These are phyloP conservation scores for Neostethus bicornis DNA, from an alignment of 2,797 vertebrate genomes.

Conservation along the genomic window DNA sequence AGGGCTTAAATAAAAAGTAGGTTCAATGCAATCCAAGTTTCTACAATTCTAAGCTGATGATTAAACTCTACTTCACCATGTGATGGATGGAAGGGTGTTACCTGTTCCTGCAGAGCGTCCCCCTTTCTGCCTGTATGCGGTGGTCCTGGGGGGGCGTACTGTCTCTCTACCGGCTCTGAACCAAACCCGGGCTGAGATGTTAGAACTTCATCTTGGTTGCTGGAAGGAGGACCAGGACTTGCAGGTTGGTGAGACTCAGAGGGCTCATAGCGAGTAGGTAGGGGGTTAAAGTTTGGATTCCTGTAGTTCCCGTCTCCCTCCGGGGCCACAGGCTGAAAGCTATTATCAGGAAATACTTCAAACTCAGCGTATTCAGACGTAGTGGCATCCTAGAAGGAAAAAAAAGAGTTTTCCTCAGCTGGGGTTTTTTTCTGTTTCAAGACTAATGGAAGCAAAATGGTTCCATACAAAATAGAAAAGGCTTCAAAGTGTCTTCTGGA, in stretches of 20 bases:
- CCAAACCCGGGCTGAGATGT: slow-evolving; percentile 38
- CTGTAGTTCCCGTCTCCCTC: slow-evolving; percentile 76
- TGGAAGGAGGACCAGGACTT: slow-evolving; percentile 27
- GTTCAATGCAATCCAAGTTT: no score
- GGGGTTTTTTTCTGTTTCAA: no score
- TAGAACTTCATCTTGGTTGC: slow-evolving; percentile 31
- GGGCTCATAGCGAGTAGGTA: slow-evolving; percentile 18
- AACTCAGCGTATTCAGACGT: slow-evolving; percentile 71
- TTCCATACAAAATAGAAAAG: no score
- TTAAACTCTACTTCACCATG: no score
- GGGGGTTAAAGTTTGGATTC: slow-evolving; percentile 66
- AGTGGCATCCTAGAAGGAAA: slow-evolving; percentile 53
- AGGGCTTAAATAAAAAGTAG: no score
- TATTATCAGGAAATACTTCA: slow-evolving; percentile 72
- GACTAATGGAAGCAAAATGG: no score
- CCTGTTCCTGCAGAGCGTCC: slow-evolving; percentile 35
- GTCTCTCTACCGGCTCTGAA: slow-evolving; percentile 34
- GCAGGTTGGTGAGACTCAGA: slow-evolving; percentile 43
- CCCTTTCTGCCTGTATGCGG: slow-evolving; percentile 28
- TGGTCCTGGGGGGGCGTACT: slow-evolving; percentile 28
- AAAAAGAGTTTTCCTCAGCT: no score
- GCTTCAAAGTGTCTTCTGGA: no score
- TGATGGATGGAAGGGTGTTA: slow-evolving; percentile 71
- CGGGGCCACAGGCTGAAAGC: slow-evolving; percentile 45
- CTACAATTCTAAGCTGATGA: no score